These are phyloP conservation scores for Platycheirus rosarum DNA, from an alignment of 2,888 invertebrate species.

Conservation along the genomic window DNA sequence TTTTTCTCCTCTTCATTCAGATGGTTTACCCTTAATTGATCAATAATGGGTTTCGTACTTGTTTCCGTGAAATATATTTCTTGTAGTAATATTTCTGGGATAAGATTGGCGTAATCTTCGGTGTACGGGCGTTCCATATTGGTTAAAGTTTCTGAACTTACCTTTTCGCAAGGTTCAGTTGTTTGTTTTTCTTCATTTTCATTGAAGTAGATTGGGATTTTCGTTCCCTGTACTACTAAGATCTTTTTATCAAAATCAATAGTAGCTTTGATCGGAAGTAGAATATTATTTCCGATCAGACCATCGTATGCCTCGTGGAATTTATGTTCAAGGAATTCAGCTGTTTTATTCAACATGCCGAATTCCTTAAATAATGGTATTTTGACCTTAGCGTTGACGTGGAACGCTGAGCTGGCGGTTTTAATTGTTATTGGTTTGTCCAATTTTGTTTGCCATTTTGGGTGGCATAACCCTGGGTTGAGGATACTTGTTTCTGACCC, in stretches of 20 bases:
- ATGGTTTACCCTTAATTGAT: constrained; percentile 4
- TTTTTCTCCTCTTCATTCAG: constrained; percentile 15
- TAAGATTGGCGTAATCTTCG: constrained; percentile 6
- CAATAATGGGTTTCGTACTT: not conserved
- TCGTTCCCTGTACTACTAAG: constrained; percentile 8
- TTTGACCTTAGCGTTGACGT: constrained; percentile 25
- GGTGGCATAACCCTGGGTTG: constrained; percentile 40
- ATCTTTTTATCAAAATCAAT: constrained; percentile 27
- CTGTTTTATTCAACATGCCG: constrained; percentile 16
- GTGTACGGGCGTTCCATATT: no score
- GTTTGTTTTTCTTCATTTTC: constrained; percentile 37
- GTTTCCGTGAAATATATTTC: not conserved
- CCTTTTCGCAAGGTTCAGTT: not conserved
- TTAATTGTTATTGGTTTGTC: constrained; percentile 10
- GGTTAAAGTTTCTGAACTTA: no score
- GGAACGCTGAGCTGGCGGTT: constrained; percentile 25
- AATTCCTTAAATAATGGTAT: constrained; percentile 61
- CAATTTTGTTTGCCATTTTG: constrained; percentile 39
- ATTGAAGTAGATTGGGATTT: constrained; percentile 42
- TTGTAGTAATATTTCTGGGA: constrained; percentile 17
- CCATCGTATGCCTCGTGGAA: constrained; percentile 37
- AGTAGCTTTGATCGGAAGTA: not conserved
- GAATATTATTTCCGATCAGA: constrained; percentile 52
- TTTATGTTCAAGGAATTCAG: constrained; percentile 34
- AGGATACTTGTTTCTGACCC: constrained; percentile 44